Base-by-base conservation (phyloP, 1,140 invertebrate species). In the Drosophila sucinea region DNA sequence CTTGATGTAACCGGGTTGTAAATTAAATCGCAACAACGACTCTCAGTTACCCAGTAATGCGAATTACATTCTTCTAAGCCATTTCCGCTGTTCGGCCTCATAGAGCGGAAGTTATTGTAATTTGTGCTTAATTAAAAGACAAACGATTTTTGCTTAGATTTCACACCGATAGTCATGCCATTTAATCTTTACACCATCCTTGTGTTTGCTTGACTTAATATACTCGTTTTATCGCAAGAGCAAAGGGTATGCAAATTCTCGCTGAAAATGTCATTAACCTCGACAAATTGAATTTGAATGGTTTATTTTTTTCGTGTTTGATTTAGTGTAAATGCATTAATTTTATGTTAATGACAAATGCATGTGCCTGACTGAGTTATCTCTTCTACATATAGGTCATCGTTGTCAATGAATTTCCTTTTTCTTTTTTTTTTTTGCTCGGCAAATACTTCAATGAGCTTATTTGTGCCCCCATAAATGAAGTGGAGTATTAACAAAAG, bases 181-280 rank as follows among this genome's bases (percentile, higher is more conserved):
- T 30, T 30, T 30, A 3, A 30, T 4, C 1, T 30, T 30, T 3
- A 3, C 2, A 30, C 1, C 4, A 2, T 2, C 30, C 2, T 1
- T 35, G 3, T 35, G 33, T 6, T 35, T 44, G 1, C 41, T 23
- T 6, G 44, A 51, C 23, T 27, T 51, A 3, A 51, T 51, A 51
- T 27, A 27, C 44, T 10, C 44, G 8, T 51, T 44, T 51, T 8
- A 8, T 3, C 2, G 25, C 27, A 27, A 3, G 5, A 8, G 32
- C 7, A 51, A 51, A 2, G 23, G 44, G 44, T 51, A 51, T 51
- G 11, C 3, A 51, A 74, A 51, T 64, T 57, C 66, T 73, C 41
- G 23, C 8, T 4, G 11, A 41, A 73, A 77, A 77, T 77, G 81
- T 84, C 81, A 84, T 81, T 84, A 84, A 84, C 81, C 81, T 84